Evolutionary conservation across 2,113 vertebrate species (phyloP).

Genomic region (Tricholaema leucomelas): DNA sequence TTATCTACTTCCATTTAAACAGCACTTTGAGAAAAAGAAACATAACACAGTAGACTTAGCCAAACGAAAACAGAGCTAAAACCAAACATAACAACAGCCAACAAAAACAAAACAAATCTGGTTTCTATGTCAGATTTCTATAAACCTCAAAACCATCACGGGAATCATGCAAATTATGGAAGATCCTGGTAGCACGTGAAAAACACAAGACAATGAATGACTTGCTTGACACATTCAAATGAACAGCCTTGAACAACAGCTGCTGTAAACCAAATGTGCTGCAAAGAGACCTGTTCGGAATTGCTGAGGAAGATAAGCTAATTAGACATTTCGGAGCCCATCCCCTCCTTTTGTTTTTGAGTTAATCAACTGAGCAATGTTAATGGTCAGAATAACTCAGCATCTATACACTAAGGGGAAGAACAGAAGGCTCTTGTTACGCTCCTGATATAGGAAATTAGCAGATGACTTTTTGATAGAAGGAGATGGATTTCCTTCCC

Average conservation of each 20-base stretch:
- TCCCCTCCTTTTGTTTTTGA: not conserved
- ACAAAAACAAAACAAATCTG: too few relatives aligned
- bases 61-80: not conserved
- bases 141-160: not conserved
- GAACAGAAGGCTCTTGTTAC: not conserved
- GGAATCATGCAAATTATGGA: not conserved
- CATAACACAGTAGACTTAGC: not conserved
- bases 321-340: not conserved
- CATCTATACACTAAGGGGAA: not conserved
- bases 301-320: not conserved
- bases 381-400: not conserved
- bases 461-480: slow-evolving; percentile 6
- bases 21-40: not conserved
- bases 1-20: not conserved
- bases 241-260: not conserved
- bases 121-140: not conserved
- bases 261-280: not conserved
- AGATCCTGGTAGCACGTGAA: not conserved
- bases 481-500: slow-evolving; percentile 13
- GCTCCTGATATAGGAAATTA: not conserved
- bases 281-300: not conserved
- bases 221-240: not conserved
- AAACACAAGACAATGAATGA: not conserved
- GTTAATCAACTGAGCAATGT: not conserved
- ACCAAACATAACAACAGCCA: too few relatives aligned